phyloP scores from a whole-genome alignment of 2,888 invertebrate species.

The Ommatoiulus sabulosus region DNA sequence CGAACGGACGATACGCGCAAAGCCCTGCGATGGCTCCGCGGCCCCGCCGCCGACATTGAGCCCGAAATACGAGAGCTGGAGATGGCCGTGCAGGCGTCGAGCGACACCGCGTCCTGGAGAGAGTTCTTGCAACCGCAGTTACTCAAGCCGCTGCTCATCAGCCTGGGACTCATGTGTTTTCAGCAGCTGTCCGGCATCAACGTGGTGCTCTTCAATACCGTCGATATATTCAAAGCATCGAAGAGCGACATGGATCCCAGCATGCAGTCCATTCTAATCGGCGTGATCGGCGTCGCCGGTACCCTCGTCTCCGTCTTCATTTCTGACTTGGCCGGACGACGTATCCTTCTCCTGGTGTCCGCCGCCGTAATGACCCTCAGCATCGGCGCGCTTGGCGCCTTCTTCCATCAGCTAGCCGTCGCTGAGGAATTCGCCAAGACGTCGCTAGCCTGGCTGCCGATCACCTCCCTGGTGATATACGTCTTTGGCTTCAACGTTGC shows the following conservation, averaged over 20 bases:
- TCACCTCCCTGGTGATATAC: constrained; percentile 80
- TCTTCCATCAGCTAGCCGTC: constrained; percentile 84
- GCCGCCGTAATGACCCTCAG: constrained; percentile 79
- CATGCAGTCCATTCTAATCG: constrained; percentile 81
- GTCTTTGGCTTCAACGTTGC: constrained; percentile 84
- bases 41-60: not conserved
- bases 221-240: constrained; percentile 79
- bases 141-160: constrained; percentile 82
- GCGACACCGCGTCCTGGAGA: not conserved
- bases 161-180: constrained; percentile 91
- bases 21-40: constrained; percentile 83
- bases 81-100: not conserved
- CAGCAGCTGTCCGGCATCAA: constrained; percentile 91
- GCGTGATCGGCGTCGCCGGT: constrained; percentile 82
- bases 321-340: constrained; percentile 74
- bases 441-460: constrained; percentile 77
- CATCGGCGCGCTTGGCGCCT: constrained; percentile 85
- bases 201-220: constrained; percentile 84
- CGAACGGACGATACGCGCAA: constrained; percentile 74
- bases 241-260: constrained; percentile 73
- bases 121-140: constrained; percentile 74
- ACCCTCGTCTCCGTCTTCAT: constrained; percentile 77
- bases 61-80: constrained; percentile 3
- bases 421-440: constrained; percentile 60
- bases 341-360: constrained; percentile 80